phyloP scores from a whole-genome alignment of 2,113 vertebrate genomes.

The Antigone vipio region DNA sequence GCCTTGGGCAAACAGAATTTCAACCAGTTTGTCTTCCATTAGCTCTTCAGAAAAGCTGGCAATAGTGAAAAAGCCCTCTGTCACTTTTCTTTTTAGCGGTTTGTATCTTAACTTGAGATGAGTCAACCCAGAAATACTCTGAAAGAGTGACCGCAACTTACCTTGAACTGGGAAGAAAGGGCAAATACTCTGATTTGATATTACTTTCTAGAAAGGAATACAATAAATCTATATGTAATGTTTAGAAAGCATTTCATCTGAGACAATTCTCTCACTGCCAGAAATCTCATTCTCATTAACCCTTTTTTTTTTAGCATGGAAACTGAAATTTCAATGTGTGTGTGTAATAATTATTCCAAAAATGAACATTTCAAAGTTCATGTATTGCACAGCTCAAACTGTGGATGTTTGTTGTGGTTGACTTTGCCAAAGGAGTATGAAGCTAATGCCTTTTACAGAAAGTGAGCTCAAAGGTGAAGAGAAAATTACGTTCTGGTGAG shows the following conservation, averaged over 20 bases:
- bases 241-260: background rate
- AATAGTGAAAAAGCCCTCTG: background rate
- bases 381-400: background rate
- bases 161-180: background rate
- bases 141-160: background rate
- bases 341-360: background rate
- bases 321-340: background rate
- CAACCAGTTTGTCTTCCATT: background rate
- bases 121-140: background rate
- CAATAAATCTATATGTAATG: background rate
- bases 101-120: background rate
- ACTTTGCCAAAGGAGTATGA: background rate
- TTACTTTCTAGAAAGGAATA: background rate
- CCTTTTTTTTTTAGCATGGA: background rate
- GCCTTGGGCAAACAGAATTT: slow-evolving; percentile 4
- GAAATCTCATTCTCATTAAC: background rate
- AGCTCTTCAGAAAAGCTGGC: background rate
- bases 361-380: background rate
- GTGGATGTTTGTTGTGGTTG: background rate
- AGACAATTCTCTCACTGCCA: background rate
- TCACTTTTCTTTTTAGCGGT: background rate
- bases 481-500: background rate
- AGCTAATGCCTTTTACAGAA: background rate
- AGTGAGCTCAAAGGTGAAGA: background rate
- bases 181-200: background rate